Evolutionary conservation across 64 coral and sea anemone species (phyloP).

Genomic region (Stichodactyla mertensii): DNA sequence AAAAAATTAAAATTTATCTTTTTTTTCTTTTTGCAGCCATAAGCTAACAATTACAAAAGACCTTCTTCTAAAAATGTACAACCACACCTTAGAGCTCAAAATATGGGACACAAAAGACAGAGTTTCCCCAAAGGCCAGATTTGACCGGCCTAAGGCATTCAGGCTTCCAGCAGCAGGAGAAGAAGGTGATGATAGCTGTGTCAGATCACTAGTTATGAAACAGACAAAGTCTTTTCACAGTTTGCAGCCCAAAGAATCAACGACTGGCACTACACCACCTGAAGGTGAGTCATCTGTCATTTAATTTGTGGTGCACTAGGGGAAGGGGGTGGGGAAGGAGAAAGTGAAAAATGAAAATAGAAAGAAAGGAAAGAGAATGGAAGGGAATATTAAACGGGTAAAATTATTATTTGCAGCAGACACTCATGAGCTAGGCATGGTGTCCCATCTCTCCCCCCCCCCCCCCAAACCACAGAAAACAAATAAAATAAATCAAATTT

Average conservation of each 20-base stretch:
- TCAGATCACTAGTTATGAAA: conserved; percentile 61
- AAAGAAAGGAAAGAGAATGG: too few relatives aligned
- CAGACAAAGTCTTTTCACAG: conserved; percentile 46
- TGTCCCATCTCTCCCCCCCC: too few relatives aligned
- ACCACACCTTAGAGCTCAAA: conserved; percentile 65
- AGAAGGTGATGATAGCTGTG: conserved; percentile 47
- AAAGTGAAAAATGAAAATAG: too few relatives aligned
- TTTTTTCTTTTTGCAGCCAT: conserved; percentile 38
- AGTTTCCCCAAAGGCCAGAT: conserved; percentile 87
- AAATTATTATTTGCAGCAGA: too few relatives aligned
- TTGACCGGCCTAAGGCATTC: conserved; percentile 92
- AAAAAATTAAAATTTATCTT: neutral
- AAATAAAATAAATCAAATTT: neutral
- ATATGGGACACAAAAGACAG: conserved; percentile 97
- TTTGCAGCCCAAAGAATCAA: conserved; percentile 64
- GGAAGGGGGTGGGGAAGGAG: too few relatives aligned
- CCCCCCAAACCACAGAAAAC: too few relatives aligned
- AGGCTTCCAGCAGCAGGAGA: conserved; percentile 59
- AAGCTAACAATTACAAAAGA: conserved; percentile 70
- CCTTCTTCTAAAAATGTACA: conserved; percentile 61
- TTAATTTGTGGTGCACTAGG: too few relatives aligned
- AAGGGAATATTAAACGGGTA: too few relatives aligned
- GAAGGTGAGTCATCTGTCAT: neutral
- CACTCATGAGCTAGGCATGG: too few relatives aligned
- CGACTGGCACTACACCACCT: neutral